Evolutionary conservation across 1,140 invertebrate genomes (phyloP), one percentile per base, ranked within the genome.

Genomic region (Heliconius eleuchia): DNA sequence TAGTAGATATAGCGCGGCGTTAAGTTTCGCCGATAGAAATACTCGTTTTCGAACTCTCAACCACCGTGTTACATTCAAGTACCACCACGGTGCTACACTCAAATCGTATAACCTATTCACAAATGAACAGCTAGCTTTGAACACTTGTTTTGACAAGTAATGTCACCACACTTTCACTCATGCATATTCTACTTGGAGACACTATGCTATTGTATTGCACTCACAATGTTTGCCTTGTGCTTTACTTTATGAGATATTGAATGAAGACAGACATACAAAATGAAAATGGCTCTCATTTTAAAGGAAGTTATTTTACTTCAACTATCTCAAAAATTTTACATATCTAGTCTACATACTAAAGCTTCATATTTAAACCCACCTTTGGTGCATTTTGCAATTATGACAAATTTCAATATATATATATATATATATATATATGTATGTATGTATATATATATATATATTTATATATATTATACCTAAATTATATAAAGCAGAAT

Each of bases 81-180:
- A 57, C 19, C 18, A 6, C 52, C 19, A 19, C 19, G 18, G 18
- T 55, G 52, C 19, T 55, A n/a, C 52, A 55, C 19, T 55, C 19
- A 19, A 55, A 55, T 55, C 1, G 8, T 57, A n/a, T 66, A 66
- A 30, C n/a, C 27, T 30, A 66, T 66, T 66, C 13, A 66, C 27
- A 66, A 27, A 66, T 16, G 9, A 66, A 30, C 23, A 66, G 60
- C 60, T 66, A 27, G 13, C 23, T 66, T 30, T 66, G n/a, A 60
- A 13, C 60, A 71, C 75, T 76, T 78, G 71, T 66, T 74, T 46
- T 39, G 30, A 74, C 71, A 78, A 50, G 66, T 57, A 57, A 57
- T 71, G 73, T 79, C 66, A 71, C 16, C 23, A 57, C 71, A 73
- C 71, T 80, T 80, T 80, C 74, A 19, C 79, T 72, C 79, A 76